Conservation (phyloP, 2,113 vertebrate genomes). For the Epinephelus moara region DNA sequence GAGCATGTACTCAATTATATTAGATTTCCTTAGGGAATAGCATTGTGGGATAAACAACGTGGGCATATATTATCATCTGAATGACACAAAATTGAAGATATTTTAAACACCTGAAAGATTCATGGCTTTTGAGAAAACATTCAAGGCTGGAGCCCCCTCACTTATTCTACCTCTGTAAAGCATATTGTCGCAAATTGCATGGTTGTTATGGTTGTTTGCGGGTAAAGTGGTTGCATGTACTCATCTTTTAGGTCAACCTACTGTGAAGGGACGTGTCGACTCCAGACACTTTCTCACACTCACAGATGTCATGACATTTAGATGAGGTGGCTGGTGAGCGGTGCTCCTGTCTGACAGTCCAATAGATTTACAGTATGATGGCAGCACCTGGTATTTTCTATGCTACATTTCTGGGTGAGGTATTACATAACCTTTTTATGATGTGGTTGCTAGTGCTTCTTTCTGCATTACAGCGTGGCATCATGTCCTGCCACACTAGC, state of each 20-base stretch:
- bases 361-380: neutral
- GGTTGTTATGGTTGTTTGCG: neutral
- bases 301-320: constrained; percentile 39
- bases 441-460: neutral
- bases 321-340: constrained; percentile 28
- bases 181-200: neutral
- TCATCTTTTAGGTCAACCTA: neutral
- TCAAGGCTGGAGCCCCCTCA: too few relatives aligned
- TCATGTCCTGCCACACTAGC: neutral
- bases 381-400: neutral
- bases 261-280: neutral
- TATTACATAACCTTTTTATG: neutral
- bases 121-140: too few relatives aligned
- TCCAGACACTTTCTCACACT: constrained; percentile 14
- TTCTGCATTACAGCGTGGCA: neutral
- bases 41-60: too few relatives aligned
- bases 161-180: too few relatives aligned
- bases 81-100: too few relatives aligned
- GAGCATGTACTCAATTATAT: too few relatives aligned
- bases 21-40: too few relatives aligned
- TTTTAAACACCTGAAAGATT: too few relatives aligned
- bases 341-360: constrained; percentile 12
- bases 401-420: neutral
- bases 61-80: too few relatives aligned
- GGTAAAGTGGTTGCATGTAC: neutral